These are phyloP conservation scores for Odobenus rosmarus DNA, from an alignment of 2,113 vertebrate genomes.

Conservation along the genomic window DNA sequence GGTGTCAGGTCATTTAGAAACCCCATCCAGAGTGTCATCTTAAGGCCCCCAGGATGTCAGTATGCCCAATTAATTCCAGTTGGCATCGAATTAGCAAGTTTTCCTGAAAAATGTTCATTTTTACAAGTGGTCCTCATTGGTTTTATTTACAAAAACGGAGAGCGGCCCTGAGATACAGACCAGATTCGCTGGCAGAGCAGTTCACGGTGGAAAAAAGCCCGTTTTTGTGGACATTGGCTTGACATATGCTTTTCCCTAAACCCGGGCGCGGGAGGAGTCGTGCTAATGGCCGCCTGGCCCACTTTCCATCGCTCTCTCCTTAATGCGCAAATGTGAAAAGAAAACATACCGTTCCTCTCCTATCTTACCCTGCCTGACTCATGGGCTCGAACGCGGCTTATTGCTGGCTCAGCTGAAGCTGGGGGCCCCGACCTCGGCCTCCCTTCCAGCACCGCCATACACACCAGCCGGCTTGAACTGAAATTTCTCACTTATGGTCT, in stretches of 20 bases:
- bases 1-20: not conserved
- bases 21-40: fast-evolving
- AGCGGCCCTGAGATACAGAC: not conserved
- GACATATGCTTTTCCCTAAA: not conserved
- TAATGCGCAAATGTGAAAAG: not conserved
- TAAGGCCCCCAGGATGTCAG: not conserved
- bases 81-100: not conserved
- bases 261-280: not conserved
- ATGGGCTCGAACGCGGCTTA: fast-evolving
- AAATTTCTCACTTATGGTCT: not conserved
- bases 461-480: not conserved
- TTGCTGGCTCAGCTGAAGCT: not conserved
- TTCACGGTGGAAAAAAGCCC: not conserved
- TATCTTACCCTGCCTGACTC: not conserved
- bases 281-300: not conserved
- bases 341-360: not conserved
- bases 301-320: not conserved
- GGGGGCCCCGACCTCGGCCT: not conserved
- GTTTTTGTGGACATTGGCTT: not conserved
- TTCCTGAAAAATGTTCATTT: not conserved
- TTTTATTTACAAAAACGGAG: not conserved
- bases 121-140: not conserved
- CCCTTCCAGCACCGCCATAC: too few relatives aligned
- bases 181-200: not conserved
- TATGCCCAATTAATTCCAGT: fast-evolving